Conservation (phyloP, 1,140 invertebrate species). For the Drosophila nannoptera region DNA sequence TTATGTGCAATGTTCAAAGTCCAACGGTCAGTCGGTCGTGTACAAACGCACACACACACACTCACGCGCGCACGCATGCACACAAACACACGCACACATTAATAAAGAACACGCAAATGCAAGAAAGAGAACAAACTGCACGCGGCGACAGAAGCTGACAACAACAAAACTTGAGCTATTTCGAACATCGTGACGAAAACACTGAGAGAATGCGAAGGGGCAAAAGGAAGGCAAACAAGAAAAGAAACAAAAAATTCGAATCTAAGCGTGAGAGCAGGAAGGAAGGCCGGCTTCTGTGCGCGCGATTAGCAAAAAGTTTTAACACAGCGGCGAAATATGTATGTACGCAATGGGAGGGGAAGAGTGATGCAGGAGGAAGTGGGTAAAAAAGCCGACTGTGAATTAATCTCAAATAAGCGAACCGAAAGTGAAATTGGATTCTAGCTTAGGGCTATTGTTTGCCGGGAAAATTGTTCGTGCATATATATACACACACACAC, state of each 20-base stretch:
- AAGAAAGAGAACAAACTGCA: constrained; percentile 37
- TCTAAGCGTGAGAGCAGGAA: constrained; percentile 6
- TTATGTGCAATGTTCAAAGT: constrained; percentile 75
- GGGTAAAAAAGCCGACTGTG: not conserved
- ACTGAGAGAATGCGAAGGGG: constrained; percentile 19
- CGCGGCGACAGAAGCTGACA: constrained; percentile 12
- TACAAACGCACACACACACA: constrained; percentile 9
- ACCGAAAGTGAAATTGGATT: constrained; percentile 47
- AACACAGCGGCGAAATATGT: not conserved
- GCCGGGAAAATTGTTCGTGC: not conserved
- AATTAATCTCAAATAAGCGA: constrained; percentile 39
- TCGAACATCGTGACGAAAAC: constrained; percentile 40
- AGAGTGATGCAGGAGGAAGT: not conserved
- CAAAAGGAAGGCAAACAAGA: constrained; percentile 22
- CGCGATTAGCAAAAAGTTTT: constrained; percentile 27
- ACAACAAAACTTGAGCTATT: constrained; percentile 41
- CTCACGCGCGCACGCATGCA: constrained; percentile 14
- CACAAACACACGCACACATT: constrained; percentile 21
- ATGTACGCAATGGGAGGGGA: not conserved
- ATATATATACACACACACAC: constrained; percentile 2
- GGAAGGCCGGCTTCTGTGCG: constrained; percentile 13
- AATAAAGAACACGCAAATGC: constrained; percentile 26
- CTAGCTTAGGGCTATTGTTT: not conserved
- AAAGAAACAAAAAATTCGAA: constrained; percentile 13
- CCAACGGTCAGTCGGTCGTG: constrained; percentile 70